Base-by-base conservation (phyloP, 2,888 invertebrate genomes). In the Perdita meconis region DNA sequence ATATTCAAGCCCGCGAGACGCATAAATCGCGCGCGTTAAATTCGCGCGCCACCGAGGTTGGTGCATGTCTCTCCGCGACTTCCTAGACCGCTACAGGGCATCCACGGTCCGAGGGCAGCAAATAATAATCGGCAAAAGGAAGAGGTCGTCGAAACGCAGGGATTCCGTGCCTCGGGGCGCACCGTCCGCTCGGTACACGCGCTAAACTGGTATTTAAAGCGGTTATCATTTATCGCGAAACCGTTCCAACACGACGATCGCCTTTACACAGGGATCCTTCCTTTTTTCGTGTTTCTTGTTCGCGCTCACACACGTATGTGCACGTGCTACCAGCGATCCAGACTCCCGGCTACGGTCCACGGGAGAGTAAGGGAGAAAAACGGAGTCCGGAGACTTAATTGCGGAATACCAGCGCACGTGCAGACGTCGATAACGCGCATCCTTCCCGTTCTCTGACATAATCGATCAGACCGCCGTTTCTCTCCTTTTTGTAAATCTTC, bases 341-440 rank as follows among this genome's bases (percentile, higher is more conserved):
- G 47, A 26, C 24, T 8, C n/a, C n/a, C 13, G 47, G 30, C 30
- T 60, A 72, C 55, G 51, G n/a, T 24, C 70, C 64, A 56, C 59
- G 64, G 55, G 50, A 57, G 59, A 55, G 40, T n/a, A 44, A 57
- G 50, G 56, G 55, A n/a, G 60, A 63, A 59, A 64, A 47, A 59
- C 75, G 57, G 24, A 53, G 69, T 56, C 71, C 19, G 67, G 60
- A 56, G 57, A 61, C 61, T 84, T 84, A 84, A 84, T 84, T 84
- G 84, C 84, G 56, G 81, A 80, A 84, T 82, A 82, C 74, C 81
- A 63, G 80, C 82, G 82, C 84, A 84, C 84, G 84, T 84, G 84
- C 82, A 83, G 79, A 81, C 84, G 75, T 81, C 79, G 82, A 84
- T 84, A 84, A 84, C 77, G 72, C 78, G 77, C 65, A 71, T 78